Evolutionary conservation across 2,888 invertebrate species (phyloP).

Genomic region (Eupsilia transversa): DNA sequence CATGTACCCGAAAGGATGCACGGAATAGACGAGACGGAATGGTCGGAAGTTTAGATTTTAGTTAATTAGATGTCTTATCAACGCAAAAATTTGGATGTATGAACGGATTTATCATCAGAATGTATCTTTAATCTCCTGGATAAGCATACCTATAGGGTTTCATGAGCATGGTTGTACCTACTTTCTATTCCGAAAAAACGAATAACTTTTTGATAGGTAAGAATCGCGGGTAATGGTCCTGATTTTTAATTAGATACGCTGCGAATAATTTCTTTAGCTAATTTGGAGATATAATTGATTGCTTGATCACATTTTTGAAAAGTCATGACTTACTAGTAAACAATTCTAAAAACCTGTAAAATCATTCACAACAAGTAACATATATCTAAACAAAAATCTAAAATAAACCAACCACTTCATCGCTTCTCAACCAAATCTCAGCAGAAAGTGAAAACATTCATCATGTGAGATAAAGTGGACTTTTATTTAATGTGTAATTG

Average conservation of each 20-base stretch:
- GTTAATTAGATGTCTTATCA: conserved; percentile 24
- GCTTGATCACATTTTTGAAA: neutral
- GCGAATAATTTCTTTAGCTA: neutral
- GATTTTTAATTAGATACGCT: conserved; percentile 2
- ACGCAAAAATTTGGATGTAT: conserved; percentile 18
- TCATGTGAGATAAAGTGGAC: conserved; percentile 50
- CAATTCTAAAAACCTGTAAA: neutral
- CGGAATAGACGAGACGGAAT: conserved; percentile 24
- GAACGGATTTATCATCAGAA: neutral
- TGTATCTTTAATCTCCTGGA: neutral
- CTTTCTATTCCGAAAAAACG: neutral
- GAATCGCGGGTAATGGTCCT: neutral
- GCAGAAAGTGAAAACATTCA: conserved; percentile 45
- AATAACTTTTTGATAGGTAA: neutral
- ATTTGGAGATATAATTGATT: neutral
- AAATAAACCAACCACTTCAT: conserved; percentile 12
- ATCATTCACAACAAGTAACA: neutral
- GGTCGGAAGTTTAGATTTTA: conserved; percentile 32
- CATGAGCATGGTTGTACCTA: conserved; percentile 1
- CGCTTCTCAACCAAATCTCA: conserved; percentile 38
- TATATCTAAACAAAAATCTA: conserved; percentile 6
- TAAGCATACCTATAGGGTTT: conserved; percentile 14
- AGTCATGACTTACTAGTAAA: no score
- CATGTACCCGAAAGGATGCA: conserved; percentile 3
- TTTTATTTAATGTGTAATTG: conserved; percentile 69